Evolutionary conservation across 2,113 vertebrate genomes (phyloP).

Genomic region (Amblyopsis rosae): DNA sequence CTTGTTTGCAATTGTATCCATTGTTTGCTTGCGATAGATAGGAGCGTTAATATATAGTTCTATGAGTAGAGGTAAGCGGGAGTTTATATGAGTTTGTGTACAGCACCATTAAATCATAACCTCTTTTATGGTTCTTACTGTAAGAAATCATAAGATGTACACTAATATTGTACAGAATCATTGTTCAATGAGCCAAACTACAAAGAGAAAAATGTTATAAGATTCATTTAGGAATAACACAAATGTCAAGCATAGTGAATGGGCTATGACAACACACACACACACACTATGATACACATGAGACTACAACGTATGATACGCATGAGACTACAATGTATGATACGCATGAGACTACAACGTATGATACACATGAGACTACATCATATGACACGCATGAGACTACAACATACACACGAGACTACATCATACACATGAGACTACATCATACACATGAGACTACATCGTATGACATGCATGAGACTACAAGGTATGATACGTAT

Average conservation of each 20-base stretch:
- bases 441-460: no score
- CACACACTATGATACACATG: slow-evolving; percentile 17
- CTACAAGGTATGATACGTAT: no score
- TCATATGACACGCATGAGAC: no score
- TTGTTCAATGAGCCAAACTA: slow-evolving; percentile 83
- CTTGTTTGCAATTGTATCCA: no score
- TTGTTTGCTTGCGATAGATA: no score
- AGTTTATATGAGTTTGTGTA: slow-evolving; percentile 48
- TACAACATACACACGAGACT: no score
- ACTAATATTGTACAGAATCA: slow-evolving; percentile 84
- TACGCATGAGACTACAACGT: no score
- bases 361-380: no score
- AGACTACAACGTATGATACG: background rate
- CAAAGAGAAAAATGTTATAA: slow-evolving; percentile 86
- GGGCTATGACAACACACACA: slow-evolving; percentile 59
- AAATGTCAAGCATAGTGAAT: slow-evolving; percentile 86
- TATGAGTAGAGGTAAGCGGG: slow-evolving; percentile 35
- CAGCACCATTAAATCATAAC: slow-evolving; percentile 53
- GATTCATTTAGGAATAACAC: slow-evolving; percentile 88
- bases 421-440: no score
- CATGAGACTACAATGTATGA: no score
- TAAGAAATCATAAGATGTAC: slow-evolving; percentile 51
- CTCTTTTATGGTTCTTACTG: slow-evolving; percentile 57
- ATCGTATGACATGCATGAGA: no score
- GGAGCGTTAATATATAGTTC: no score